Evolutionary conservation across 2,797 vertebrate genomes (phyloP).

Genomic region (Thripadectes ignobilis): DNA sequence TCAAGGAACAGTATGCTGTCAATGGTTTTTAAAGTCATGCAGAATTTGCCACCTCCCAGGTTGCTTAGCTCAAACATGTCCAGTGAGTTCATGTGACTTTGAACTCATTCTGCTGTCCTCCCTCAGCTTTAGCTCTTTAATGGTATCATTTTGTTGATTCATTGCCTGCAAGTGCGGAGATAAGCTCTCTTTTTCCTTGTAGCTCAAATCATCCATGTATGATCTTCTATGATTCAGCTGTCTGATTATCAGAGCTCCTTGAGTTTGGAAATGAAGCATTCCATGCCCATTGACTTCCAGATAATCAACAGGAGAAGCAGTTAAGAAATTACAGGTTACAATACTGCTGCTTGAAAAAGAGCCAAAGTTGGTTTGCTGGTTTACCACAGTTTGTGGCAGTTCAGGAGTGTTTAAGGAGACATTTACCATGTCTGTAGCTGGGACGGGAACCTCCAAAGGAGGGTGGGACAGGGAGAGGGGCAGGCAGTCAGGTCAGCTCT

Average conservation of each 20-base stretch:
- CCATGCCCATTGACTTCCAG: background rate
- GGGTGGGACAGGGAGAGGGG: background rate
- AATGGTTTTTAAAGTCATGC: background rate
- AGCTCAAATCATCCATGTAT: background rate
- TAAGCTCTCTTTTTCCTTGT: background rate
- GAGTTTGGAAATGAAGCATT: background rate
- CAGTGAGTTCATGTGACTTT: slow-evolving; percentile 2
- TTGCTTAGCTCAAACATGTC: slow-evolving; percentile 13
- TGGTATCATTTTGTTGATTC: slow-evolving; percentile 16
- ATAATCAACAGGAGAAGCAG: background rate
- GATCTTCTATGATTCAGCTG: background rate
- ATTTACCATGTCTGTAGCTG: background rate
- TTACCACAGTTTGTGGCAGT: background rate
- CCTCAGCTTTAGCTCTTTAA: slow-evolving; percentile 11
- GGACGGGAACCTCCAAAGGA: background rate
- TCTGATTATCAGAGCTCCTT: background rate
- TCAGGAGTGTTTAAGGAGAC: background rate
- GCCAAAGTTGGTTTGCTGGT: background rate
- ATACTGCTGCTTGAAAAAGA: background rate
- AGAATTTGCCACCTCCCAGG: slow-evolving; percentile 44
- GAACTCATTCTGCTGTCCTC: background rate
- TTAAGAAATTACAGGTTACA: background rate
- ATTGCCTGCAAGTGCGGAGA: slow-evolving; percentile 21
- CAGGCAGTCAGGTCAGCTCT: background rate
- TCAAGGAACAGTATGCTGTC: background rate